Base-by-base conservation (phyloP, 2,113 vertebrate genomes). In the Oryzias celebensis region DNA sequence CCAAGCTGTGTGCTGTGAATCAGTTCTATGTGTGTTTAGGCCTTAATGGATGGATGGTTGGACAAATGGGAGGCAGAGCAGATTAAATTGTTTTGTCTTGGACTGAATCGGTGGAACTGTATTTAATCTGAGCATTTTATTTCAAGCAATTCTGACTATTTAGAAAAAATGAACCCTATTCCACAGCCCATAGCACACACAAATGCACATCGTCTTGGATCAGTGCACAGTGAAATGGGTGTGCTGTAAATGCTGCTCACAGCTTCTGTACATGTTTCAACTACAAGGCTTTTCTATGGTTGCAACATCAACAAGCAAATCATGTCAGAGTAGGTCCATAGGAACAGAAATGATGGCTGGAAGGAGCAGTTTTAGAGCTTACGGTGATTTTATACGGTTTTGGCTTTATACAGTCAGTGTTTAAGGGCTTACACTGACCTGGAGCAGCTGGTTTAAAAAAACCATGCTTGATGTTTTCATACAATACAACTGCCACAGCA, bases 401-500 rank as follows among this genome's bases (percentile, higher is more conserved):
- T 6, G 26, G 36, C 36, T 12, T 36, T 36, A 36, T 12, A 36
- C 36, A 36, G 36, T 36, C 36, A 12, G 10, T 12, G 36, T 12
- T 10, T 10, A 12, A 8, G 50, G 68, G 69, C 78, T 72, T 68
- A 70, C 61, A 82, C 57, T 52, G 68, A 85, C 68, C 64, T n/a
- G 68, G 51, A 59, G 78, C 62, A 64, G 74, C 75, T 42, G 26
- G 62, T 68, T 63, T 75, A 61, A 75, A 75, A 85, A 84, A 83
- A 20, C 20, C 85, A 26, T 75, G 88, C 74, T 75, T 87, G 83
- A 72, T 86, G 68, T 83, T 79, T 65, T 77, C 80, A 85, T 26
- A 26, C 5, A 26, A 26, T 26, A 26, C 26, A 36, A 2, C 8
- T 36, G 31, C 7, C 1, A 36, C 31, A 2, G 31, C 8, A 7